A percentile compares a stretch with the other conserved stretches of the same genome.
These are phyloP conservation scores for Aramus guarauna DNA, from an alignment of 2,113 vertebrate species.

Conservation along the genomic window DNA sequence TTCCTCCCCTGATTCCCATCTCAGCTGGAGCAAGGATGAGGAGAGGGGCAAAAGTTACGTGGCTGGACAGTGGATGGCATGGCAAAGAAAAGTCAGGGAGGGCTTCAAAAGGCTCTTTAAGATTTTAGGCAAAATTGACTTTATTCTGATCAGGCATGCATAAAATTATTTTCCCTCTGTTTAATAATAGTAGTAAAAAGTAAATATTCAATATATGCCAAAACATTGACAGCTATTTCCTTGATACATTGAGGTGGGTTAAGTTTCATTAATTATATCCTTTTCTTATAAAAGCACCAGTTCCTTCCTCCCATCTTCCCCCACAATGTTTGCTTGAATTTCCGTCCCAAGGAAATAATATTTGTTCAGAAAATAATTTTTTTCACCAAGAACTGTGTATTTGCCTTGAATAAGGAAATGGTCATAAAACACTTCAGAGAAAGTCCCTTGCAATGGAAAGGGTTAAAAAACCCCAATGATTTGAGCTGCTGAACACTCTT, in stretches of 20 bases:
- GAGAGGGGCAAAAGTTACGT: background rate
- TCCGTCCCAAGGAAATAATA: background rate
- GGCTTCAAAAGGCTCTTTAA: background rate
- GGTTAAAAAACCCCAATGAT: background rate
- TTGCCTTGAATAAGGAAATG: background rate
- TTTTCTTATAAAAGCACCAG: background rate
- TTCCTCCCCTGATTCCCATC: background rate
- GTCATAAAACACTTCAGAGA: background rate
- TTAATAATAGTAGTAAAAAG: background rate
- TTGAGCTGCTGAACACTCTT: background rate
- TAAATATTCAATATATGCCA: background rate
- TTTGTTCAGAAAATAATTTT: background rate
- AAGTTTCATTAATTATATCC: background rate
- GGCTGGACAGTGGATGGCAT: background rate
- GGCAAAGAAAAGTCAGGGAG: background rate
- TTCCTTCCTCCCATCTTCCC: accelerated
- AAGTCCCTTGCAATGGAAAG: background rate
- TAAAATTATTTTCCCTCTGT: background rate
- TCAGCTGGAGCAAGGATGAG: background rate
- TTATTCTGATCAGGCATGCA: background rate
- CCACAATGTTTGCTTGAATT: background rate
- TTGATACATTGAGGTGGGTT: background rate
- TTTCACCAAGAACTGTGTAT: background rate
- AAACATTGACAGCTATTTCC: background rate
- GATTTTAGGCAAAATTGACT: background rate